phyloP scores from a whole-genome alignment of 2,113 vertebrate genomes.

The Embiotoca jacksoni region DNA sequence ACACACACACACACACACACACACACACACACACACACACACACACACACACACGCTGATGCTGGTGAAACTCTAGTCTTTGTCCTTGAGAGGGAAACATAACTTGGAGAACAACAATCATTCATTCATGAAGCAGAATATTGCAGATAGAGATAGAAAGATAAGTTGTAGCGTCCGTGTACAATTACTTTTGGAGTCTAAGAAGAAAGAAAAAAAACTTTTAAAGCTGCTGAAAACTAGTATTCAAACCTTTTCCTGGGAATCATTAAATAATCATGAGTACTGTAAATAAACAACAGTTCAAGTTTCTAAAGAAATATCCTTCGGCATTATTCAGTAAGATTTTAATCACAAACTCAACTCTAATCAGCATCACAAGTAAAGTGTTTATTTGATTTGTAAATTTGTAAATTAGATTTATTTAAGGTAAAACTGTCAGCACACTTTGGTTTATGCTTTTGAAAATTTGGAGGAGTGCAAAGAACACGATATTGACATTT shows the following conservation, averaged over 20 bases:
- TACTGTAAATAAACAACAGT: too few species aligned
- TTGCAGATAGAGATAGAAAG: constrained; percentile 13
- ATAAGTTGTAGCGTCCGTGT: neutral
- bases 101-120: constrained; percentile 34
- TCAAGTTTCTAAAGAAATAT: too few species aligned
- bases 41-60: constrained; percentile 47
- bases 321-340: neutral
- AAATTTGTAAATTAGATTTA: too few species aligned
- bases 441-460: too few species aligned
- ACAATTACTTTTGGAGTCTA: neutral
- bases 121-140: constrained; percentile 38
- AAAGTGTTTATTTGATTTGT: too few species aligned
- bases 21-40: constrained; percentile 13
- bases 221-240: too few species aligned
- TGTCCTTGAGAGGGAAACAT: constrained; percentile 57
- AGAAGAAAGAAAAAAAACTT: neutral
- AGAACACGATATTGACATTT: too few species aligned
- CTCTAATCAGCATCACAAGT: neutral
- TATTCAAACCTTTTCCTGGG: neutral
- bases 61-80: constrained; percentile 60
- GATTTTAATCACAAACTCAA: neutral
- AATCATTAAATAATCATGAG: too few species aligned
- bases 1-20: constrained; percentile 32
- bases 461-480: too few species aligned
- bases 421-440: too few species aligned